phyloP scores from a whole-genome alignment of 2,888 invertebrate species.

The Pteria penguin region DNA sequence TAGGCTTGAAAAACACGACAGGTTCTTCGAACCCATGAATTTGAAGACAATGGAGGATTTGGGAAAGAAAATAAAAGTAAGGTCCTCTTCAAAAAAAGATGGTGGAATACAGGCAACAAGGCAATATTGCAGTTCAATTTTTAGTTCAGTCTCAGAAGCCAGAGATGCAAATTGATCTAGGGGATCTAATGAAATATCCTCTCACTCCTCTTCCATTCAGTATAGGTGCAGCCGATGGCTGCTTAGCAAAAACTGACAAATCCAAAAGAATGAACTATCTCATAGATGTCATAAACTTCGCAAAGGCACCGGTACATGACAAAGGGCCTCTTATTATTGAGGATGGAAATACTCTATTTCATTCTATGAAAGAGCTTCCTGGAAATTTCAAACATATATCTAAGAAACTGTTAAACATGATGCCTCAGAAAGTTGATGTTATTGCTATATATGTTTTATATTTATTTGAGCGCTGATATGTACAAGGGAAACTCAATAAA shows the following conservation, averaged over 20 bases:
- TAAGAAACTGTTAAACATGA: slow-evolving; percentile 37
- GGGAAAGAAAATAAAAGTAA: slow-evolving; percentile 34
- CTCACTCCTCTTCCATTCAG: slow-evolving; percentile 45
- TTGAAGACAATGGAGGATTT: slow-evolving; percentile 34
- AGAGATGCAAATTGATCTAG: slow-evolving; percentile 10
- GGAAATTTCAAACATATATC: slow-evolving; percentile 30
- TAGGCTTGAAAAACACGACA: slow-evolving; percentile 16
- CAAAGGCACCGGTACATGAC: background rate
- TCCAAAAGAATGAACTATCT: slow-evolving; percentile 32
- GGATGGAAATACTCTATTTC: slow-evolving; percentile 40
- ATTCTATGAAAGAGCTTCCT: slow-evolving; percentile 32
- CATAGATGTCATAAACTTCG: slow-evolving; percentile 5
- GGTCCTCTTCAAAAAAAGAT: slow-evolving; percentile 32
- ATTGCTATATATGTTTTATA: too few species aligned
- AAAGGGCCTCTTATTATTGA: slow-evolving; percentile 3
- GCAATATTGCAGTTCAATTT: slow-evolving; percentile 34
- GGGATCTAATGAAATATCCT: slow-evolving; percentile 38
- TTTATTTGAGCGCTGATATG: slow-evolving; percentile 34
- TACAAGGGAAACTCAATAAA: slow-evolving; percentile 2
- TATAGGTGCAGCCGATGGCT: slow-evolving; percentile 26
- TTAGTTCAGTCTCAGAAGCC: slow-evolving; percentile 11
- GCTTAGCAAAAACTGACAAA: slow-evolving; percentile 35
- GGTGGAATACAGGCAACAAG: slow-evolving; percentile 42
- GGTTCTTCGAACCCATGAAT: slow-evolving; percentile 43
- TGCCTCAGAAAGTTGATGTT: slow-evolving; percentile 27